Base-by-base conservation (phyloP, 2,113 vertebrate genomes). In the Neopipo cinnamomea region DNA sequence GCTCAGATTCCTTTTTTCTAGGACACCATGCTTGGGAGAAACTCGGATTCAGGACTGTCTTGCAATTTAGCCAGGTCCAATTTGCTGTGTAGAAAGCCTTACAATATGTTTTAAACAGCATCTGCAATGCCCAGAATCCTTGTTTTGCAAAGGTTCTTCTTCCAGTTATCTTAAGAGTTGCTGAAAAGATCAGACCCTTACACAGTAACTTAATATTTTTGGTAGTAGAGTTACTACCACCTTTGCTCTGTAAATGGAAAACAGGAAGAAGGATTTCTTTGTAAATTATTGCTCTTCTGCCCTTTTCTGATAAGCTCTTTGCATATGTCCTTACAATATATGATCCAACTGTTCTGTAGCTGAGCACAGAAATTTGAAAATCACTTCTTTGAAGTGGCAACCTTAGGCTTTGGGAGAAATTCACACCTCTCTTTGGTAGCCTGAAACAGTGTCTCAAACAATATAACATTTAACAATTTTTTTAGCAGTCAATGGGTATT, bases 121-220 rank as follows among this genome's bases (percentile, higher is more conserved):
- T 27, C 37, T 79, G 71, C 14, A 17, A 39, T 90, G 63, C 44
- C 15, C 44, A 24, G 18, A 73, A n/a, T 79, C 58, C 46, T 82
- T 80, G 33, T 79, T 91, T 75, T 70, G 59, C 25, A 31, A 63
- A 79, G 46, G 21, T 75, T 91, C 28, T 79, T 72, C 67, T 53
- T 89, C 46, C 50, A 79, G 47, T 94, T 24, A 9, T 83, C 31
- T 73, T 55, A 73, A 62, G 31, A 49, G 53, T 31, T 93, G 25
- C n/a, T 73, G 93, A n/a, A 75, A 82, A 82, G 85, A 93, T 94
- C 73, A 92, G 44, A 50, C 46, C 20, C 39, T 95, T 91, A 52
- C 44, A 56, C 12, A 35, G 33, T 25, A 74, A 76, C 22, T 93
- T 85, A 80, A n/a, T 96, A 71, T 88, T 94, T 88, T 78, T 81